A percentile compares a stretch with the other conserved stretches of the same genome.
Conservation (phyloP, 2,797 vertebrate species). For the Halcyon leucocephala region DNA sequence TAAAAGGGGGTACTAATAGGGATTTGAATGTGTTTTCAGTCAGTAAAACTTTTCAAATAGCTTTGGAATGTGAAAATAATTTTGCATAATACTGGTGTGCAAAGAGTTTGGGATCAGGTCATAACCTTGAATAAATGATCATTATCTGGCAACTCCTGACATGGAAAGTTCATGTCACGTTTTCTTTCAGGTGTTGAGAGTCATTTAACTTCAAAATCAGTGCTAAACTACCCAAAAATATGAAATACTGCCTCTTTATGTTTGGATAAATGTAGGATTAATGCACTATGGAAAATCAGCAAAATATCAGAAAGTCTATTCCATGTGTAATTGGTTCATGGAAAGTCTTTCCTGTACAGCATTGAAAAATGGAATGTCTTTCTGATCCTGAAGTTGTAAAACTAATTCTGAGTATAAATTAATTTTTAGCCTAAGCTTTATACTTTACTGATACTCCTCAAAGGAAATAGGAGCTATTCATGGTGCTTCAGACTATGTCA, state of each 20-base stretch:
- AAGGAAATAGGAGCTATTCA: background rate
- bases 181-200: background rate
- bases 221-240: background rate
- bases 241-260: background rate
- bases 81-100: background rate
- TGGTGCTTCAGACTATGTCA: background rate
- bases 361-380: background rate
- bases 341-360: background rate
- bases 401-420: background rate
- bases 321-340: background rate
- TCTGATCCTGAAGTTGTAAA: background rate
- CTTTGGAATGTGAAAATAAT: background rate
- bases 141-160: background rate
- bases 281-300: background rate
- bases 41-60: background rate
- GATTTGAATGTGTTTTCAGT: background rate
- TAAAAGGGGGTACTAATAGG: background rate
- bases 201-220: background rate
- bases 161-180: background rate
- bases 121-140: background rate
- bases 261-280: background rate
- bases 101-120: background rate
- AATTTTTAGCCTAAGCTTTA: background rate
- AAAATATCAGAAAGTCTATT: background rate
- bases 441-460: background rate